phyloP scores from a whole-genome alignment of 2,797 vertebrate genomes.

The Chaetophractus vellerosus region DNA sequence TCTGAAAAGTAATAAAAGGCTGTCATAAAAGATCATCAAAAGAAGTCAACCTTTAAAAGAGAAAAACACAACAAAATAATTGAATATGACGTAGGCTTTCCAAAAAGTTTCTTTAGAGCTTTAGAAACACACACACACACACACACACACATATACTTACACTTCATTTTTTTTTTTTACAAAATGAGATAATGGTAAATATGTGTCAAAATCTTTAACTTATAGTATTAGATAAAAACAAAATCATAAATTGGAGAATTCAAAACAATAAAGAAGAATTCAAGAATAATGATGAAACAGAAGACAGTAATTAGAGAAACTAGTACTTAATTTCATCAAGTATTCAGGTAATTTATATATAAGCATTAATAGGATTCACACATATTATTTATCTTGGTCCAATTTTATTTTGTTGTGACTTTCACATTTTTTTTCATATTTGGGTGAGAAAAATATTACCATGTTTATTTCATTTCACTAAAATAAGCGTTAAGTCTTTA shows the following conservation, averaged over 20 bases:
- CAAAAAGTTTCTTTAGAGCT: not conserved
- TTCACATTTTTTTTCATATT: conserved; percentile 29
- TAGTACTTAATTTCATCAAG: not conserved
- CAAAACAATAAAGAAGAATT: not conserved
- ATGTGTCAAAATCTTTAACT: not conserved
- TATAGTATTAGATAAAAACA: not conserved
- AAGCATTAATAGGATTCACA: not conserved
- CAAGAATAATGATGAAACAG: not conserved
- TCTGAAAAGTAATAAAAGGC: not conserved
- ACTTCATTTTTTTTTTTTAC: not conserved
- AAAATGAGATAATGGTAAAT: not conserved
- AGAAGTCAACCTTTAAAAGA: conserved; percentile 27
- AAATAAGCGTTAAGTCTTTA: not conserved
- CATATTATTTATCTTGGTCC: not conserved
- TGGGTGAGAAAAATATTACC: not conserved
- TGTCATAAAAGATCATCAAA: not conserved
- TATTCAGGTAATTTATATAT: not conserved
- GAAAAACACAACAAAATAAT: not conserved
- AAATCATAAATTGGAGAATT: not conserved
- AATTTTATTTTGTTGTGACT: not conserved
- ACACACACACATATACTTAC: too few species aligned
- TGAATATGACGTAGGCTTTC: not conserved
- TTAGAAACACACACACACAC: not conserved
- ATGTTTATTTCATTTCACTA: not conserved
- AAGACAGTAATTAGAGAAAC: conserved; percentile 31